Evolutionary conservation across 1,140 invertebrate species (phyloP), one percentile per base, ranked within the genome.

Genomic region (Bombyx mandarina): DNA sequence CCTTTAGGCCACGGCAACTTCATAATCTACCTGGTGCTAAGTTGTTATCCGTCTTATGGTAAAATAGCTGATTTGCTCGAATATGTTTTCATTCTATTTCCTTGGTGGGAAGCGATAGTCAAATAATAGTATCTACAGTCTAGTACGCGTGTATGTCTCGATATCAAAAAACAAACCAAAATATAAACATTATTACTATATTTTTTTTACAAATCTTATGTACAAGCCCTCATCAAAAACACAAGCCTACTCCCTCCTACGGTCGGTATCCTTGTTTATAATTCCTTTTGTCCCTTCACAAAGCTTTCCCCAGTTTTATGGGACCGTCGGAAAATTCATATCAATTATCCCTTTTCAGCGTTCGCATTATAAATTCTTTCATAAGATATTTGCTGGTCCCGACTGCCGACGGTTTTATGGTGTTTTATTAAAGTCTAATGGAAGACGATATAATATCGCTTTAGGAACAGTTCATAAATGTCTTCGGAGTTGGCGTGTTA

Each of bases 271-370:
- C 62, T 61, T 65, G 59, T 65, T 65, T 65, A 58, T 61, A 61
- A 70, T 74, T 73, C 71, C 73, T 76, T 72, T 74, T 76, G 74
- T 77, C 63, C 67, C 63, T 48, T 69, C 63, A 66, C 63, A 67
- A 65, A 65, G 62, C 56, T 52, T 58, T 58, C 22, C 59, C 62
- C 57, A 53, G 61, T 62, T 56, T 56, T 49, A 56, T 12, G 58
- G 69, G 64, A 66, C 65, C 60, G 58, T 56, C 59, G 65, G 65
- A 58, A 72, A 72, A 69, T 69, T 72, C 64, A 67, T 69, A 67
- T 64, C 67, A 72, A 72, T 72, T 72, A 67, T 69, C 62, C 65
- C 63, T 65, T 67, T 63, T 61, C 61, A 66, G 45, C 56, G 49
- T 43, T 26, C 62, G 65, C 67, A 75, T 75, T 72, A 75, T 58